Evolutionary conservation across 2,113 vertebrate genomes (phyloP), one percentile per base, ranked within the genome.

Genomic region (Electrona antarctica): DNA sequence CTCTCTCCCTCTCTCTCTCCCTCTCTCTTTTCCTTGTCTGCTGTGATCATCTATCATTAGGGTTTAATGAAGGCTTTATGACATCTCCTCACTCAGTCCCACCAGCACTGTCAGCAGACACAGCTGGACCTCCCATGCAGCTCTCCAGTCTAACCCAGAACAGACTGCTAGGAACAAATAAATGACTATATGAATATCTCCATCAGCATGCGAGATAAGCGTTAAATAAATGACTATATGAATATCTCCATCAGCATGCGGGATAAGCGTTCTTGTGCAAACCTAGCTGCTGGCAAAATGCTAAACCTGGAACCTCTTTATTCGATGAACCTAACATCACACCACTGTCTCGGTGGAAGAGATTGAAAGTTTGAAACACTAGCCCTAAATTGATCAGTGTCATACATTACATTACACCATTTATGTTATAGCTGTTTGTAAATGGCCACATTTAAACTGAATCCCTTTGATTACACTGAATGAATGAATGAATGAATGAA

Each of bases 31-130:
- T 73, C 65, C 8, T 63, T 69, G 81, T 69, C 77, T 88, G 74
- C 82, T 87, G n/a, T n/a, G n/a, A n/a, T n/a, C n/a, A 88, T 88
- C 79, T 75, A 79, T 83, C 76, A 82, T 83, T 87, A 75, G 79
- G 83, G 80, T 79, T 79, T 72, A 84, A 13, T 67, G 75, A 60
- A 86, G 67, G 80, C 82, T 81, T 79, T 76, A 72, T 79, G 78
- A 74, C 85, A 79, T 85, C 80, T 85, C 84, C 56, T 74, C 74
- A 68, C 65, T 61, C 60, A 71, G 67, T 74, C 41, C 55, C 69
- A 2, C 48, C 45, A 49, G 48, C 1, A 1, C 33, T 57, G 57
- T 59, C 61, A 82, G 54, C 29, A 33, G 29, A 4, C 49, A 15
- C 71, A 3, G 58, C 10, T 60, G n/a, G 59, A 56, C 48, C 57